A percentile compares a stretch with the other conserved stretches of the same genome.
Evolutionary conservation across 53 echinoderm and acorn worm species (phyloP).

Genomic region (Henricia sp.): DNA sequence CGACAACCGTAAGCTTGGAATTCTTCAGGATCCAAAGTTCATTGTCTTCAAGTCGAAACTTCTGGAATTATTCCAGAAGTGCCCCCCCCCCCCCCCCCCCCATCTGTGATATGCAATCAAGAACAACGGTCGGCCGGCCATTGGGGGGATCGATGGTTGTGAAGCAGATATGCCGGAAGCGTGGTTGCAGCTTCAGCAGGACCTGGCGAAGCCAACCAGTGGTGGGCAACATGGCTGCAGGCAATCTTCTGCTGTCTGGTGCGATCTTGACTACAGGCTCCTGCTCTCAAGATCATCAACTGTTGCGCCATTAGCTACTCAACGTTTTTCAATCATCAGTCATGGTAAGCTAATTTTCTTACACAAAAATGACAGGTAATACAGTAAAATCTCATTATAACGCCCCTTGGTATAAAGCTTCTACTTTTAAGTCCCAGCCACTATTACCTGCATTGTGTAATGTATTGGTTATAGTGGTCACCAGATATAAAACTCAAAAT

Average conservation of each 20-base stretch:
- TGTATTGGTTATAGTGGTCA: too few relatives aligned
- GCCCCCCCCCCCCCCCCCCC: neutral
- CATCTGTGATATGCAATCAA: too few relatives aligned
- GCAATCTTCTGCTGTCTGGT: slow-evolving; percentile 14
- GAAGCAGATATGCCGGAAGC: neutral
- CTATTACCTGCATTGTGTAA: too few relatives aligned
- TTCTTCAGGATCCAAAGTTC: neutral
- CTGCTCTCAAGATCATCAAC: neutral
- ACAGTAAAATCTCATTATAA: too few relatives aligned
- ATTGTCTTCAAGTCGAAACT: neutral
- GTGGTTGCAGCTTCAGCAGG: neutral
- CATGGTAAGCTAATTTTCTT: neutral
- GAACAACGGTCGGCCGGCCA: neutral
- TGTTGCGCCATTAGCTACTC: neutral
- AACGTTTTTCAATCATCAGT: slow-evolving; percentile 4
- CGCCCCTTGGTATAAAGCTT: too few relatives aligned
- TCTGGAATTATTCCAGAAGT: neutral
- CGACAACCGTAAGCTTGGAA: neutral
- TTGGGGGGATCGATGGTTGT: neutral
- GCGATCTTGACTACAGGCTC: neutral
- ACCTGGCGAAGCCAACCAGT: slow-evolving; percentile 18
- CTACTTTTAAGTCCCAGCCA: too few relatives aligned
- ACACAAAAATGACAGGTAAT: too few relatives aligned
- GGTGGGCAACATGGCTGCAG: slow-evolving; percentile 15
- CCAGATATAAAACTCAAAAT: too few relatives aligned